Conservation (phyloP, 2,113 vertebrate species). For the Sinocyclocheilus rhinocerous region DNA sequence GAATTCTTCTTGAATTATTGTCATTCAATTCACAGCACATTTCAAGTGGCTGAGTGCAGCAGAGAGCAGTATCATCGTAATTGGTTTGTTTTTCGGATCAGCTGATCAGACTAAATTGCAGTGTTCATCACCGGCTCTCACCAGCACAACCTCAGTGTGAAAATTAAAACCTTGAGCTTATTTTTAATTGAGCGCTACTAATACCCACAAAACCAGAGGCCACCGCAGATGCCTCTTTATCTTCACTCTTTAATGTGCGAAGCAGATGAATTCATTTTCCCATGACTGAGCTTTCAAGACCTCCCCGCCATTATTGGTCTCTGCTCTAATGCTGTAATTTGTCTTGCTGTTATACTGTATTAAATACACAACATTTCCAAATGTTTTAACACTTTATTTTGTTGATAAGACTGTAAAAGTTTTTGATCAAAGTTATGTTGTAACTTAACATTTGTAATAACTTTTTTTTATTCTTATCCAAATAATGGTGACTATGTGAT, state of each 20-base stretch:
- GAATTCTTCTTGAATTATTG: background rate
- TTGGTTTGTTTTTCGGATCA: slow-evolving; percentile 38
- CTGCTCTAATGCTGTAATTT: slow-evolving; percentile 15
- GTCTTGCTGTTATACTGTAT: background rate
- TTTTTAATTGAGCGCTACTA: slow-evolving; percentile 35
- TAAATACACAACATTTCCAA: slow-evolving; percentile 3
- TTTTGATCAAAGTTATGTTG: background rate
- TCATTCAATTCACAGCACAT: slow-evolving; percentile 61
- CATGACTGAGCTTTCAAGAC: slow-evolving; percentile 18
- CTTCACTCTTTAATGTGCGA: slow-evolving; percentile 37
- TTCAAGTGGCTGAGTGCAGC: slow-evolving; percentile 43
- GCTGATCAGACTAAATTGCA: slow-evolving; percentile 47
- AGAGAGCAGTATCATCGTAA: slow-evolving; percentile 11
- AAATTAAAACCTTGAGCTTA: slow-evolving; percentile 46
- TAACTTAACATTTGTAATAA: background rate
- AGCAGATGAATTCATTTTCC: slow-evolving; percentile 33
- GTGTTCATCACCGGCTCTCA: slow-evolving; percentile 5
- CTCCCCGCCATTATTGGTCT: background rate
- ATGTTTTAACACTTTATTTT: background rate
- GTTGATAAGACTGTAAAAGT: background rate
- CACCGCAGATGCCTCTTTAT: slow-evolving; percentile 21
- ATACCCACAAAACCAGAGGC: slow-evolving; percentile 15
- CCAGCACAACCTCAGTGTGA: background rate
- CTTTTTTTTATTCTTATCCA: background rate
- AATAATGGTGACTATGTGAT: background rate